These are phyloP conservation scores for Bugulina stolonifera DNA, from an alignment of 2,888 invertebrate species.

Conservation along the genomic window DNA sequence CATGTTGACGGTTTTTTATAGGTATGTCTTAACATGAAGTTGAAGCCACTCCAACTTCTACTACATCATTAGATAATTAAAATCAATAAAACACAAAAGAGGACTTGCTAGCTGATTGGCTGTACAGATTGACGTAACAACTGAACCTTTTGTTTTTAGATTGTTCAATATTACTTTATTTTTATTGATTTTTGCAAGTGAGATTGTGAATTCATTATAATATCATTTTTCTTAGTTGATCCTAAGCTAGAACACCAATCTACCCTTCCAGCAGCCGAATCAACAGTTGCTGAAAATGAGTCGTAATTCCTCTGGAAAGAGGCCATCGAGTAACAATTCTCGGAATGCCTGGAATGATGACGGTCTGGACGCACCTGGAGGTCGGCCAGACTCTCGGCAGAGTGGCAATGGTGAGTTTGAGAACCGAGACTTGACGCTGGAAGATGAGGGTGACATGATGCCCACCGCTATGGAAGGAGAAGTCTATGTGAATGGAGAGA, in stretches of 20 bases:
- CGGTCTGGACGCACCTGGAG: conserved; percentile 26
- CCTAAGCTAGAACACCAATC: too few relatives aligned
- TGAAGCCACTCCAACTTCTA: too few relatives aligned
- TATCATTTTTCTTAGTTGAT: too few relatives aligned
- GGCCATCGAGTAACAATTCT: background rate
- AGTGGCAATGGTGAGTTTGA: conserved; percentile 19
- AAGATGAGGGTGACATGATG: conserved; percentile 21
- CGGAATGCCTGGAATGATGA: conserved; percentile 25
- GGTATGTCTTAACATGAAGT: too few relatives aligned
- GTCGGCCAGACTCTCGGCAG: conserved; percentile 17
- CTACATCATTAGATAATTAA: too few relatives aligned
- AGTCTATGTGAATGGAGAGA: conserved; percentile 21
- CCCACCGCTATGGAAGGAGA: conserved; percentile 20
- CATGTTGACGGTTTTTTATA: too few relatives aligned
- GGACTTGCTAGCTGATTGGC: background rate
- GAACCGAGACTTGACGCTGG: conserved; percentile 10
- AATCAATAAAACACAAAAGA: background rate
- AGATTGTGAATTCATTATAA: too few relatives aligned
- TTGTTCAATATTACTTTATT: background rate
- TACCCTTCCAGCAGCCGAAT: too few relatives aligned
- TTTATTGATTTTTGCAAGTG: background rate
- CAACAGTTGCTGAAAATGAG: conserved; percentile 2
- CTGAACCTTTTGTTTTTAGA: background rate
- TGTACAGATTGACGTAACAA: background rate
- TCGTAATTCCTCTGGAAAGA: conserved; percentile 8